Base-by-base conservation (phyloP, 2,797 vertebrate genomes). In the Tiaroga cobitis region DNA sequence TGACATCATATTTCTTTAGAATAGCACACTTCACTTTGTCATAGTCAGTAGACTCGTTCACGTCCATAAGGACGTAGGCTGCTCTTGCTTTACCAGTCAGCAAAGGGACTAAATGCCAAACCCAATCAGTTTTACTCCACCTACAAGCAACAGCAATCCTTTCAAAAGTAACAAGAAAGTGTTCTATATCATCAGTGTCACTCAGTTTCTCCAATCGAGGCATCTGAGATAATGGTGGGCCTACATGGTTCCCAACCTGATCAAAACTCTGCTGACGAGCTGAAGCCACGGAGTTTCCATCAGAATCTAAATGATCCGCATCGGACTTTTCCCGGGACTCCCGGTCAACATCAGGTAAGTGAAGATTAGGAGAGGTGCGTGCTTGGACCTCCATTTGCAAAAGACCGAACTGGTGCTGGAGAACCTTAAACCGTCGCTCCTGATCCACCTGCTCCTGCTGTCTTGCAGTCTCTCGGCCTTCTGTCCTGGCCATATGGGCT, bases 151-250 rank as follows among this genome's bases (percentile, higher is more conserved):
- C 41, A 11, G 46, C 67, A 81, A 81, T 81, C 24, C 79, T 26
- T 34, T 81, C 43, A 13, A 68, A 56, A 8, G 80, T 26, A 19
- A 39, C 69, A 37, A 70, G 80, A 2, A 81, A 81, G 18, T 81
- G 80, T 18, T 81, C 65, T 13, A 81, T 10, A 10, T 81, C 80
- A 26, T 81, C 80, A 8, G 41, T 49, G 5, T 51, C 37, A 39
- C 37, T 39, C 37, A 39, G 37, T 7, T 39, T 39, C 37, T 39
- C 37, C 37, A 39, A 39, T 9, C 39, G 39, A 41, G 39, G 39
- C 4, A 41, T 51, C 26, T 21, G 72, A 54, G 9, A 54, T 8
- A 34, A 29, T 51, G 72, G 26, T 0, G 4, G 46, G 2, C 72
- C 18, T 54, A 32, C 8, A 21, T 32, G 11, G 9, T 51, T 13